Conservation (phyloP, 2,113 vertebrate genomes). For the Scomber scombrus region DNA sequence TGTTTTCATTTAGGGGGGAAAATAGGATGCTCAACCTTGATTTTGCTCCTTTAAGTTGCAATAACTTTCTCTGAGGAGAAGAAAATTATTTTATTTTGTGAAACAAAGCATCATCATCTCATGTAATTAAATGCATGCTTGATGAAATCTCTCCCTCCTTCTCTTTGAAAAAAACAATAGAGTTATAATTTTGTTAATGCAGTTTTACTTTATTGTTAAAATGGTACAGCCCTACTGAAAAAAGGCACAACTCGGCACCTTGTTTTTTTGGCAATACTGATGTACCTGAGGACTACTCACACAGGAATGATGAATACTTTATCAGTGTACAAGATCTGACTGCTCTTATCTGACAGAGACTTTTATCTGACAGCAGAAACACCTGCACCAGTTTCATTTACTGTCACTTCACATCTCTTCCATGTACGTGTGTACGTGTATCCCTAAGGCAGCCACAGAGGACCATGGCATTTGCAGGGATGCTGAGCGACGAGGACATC, state of each 20-base stretch:
- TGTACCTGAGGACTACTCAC: slow-evolving; percentile 5
- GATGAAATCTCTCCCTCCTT: background rate
- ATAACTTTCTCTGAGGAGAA: slow-evolving; percentile 24
- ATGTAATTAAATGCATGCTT: background rate
- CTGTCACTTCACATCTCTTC: slow-evolving; percentile 55
- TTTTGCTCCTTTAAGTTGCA: slow-evolving; percentile 25
- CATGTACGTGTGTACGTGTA: slow-evolving; percentile 30
- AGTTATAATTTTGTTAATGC: background rate
- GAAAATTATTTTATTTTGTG: background rate
- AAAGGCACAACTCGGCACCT: slow-evolving; percentile 7
- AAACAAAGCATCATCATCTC: background rate
- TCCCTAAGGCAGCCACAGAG: slow-evolving; percentile 62
- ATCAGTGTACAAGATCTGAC: background rate
- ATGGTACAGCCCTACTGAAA: slow-evolving; percentile 7
- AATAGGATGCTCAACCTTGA: background rate
- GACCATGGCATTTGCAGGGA: slow-evolving; percentile 83
- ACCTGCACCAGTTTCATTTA: slow-evolving; percentile 50
- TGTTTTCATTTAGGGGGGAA: background rate
- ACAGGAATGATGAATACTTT: slow-evolving; percentile 4
- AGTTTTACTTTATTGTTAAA: background rate
- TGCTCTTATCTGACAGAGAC: slow-evolving; percentile 22
- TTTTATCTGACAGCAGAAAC: slow-evolving; percentile 35
- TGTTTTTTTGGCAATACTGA: slow-evolving; percentile 3
- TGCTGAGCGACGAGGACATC: slow-evolving; percentile 83
- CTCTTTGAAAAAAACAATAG: background rate